Conservation (phyloP, 2,797 vertebrate species). For the Anniella stebbinsi region DNA sequence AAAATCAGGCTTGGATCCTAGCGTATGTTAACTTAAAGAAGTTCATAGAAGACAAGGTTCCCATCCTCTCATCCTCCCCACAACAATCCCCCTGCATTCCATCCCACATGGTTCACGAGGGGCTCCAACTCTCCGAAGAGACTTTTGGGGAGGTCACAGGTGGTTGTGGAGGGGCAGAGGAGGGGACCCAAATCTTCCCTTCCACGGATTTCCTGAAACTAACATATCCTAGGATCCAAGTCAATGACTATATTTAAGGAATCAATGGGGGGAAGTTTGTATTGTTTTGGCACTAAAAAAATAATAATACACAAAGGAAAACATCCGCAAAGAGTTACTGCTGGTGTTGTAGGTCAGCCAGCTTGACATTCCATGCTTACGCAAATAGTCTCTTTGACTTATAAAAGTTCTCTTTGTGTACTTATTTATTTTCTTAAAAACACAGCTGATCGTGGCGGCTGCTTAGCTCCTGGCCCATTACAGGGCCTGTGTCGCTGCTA, state of each 20-base stretch:
- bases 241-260: background rate
- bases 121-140: background rate
- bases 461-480: too few relatives aligned
- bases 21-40: background rate
- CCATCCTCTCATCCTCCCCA: background rate
- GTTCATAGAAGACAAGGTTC: background rate
- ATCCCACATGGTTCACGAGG: background rate
- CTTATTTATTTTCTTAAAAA: background rate
- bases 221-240: background rate
- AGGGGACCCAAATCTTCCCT: background rate
- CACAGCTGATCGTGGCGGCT: too few relatives aligned
- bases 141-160: background rate
- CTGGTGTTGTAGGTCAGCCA: background rate
- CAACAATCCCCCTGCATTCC: background rate
- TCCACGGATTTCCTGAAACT: background rate
- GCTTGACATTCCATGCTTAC: background rate
- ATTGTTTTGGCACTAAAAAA: background rate
- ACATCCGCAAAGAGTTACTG: background rate
- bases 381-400: background rate
- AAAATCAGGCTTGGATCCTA: background rate
- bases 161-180: background rate
- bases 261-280: background rate
- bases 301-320: background rate
- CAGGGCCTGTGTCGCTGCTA: too few relatives aligned
- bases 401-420: background rate